Evolutionary conservation across 2,113 vertebrate genomes (phyloP).

Genomic region (Thymallus thymallus): DNA sequence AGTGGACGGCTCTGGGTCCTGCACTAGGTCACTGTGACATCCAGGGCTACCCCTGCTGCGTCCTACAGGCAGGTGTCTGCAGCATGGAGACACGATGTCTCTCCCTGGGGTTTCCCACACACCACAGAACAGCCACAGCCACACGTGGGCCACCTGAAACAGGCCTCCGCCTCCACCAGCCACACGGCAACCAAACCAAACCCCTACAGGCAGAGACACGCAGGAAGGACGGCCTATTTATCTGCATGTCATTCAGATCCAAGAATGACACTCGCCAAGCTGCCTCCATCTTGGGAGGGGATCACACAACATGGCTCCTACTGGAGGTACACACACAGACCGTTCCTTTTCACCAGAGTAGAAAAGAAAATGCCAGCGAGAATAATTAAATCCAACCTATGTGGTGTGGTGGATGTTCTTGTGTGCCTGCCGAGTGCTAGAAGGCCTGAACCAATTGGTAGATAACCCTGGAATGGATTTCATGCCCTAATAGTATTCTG

Average conservation of each 20-base stretch:
- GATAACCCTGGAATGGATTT: conserved; percentile 57
- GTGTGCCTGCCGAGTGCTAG: conserved; percentile 34
- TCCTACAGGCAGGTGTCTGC: conserved; percentile 37
- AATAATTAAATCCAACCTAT: conserved; percentile 22
- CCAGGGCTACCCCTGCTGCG: conserved; percentile 28
- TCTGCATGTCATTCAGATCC: conserved; percentile 32
- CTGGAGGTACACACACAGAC: conserved; percentile 4
- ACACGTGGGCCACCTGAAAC: conserved; percentile 41
- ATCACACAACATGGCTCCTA: background rate
- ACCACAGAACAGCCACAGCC: background rate
- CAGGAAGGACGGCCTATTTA: conserved; percentile 27
- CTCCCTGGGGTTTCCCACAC: conserved; percentile 23
- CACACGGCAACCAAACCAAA: background rate
- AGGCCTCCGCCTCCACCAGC: conserved; percentile 32
- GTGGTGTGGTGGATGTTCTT: conserved; percentile 27
- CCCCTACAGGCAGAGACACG: background rate
- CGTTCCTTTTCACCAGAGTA: conserved; percentile 25
- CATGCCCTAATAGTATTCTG: conserved; percentile 52
- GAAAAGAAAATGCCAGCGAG: conserved; percentile 19
- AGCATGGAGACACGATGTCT: background rate
- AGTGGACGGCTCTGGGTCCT: conserved; percentile 34
- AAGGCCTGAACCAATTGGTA: conserved; percentile 40
- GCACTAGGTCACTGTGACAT: conserved; percentile 9
- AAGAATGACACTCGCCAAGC: conserved; percentile 25
- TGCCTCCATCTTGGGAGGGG: conserved; percentile 6